Evolutionary conservation across 1,140 invertebrate genomes (phyloP).

Genomic region (Danaus melanippus): DNA sequence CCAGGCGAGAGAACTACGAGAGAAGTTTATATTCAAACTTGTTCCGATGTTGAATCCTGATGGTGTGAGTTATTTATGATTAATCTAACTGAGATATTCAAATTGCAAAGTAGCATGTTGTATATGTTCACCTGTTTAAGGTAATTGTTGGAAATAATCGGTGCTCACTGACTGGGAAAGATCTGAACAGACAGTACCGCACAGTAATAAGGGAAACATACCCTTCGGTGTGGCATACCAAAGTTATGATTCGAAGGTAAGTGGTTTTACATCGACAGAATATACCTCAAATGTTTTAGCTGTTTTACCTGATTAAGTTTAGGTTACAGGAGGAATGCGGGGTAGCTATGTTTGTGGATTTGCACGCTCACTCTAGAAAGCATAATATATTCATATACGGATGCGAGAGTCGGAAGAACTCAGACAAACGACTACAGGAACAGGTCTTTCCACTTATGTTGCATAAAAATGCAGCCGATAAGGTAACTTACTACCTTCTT

Average conservation of each 20-base stretch:
- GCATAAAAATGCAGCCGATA: slow-evolving; percentile 92
- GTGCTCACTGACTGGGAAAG: slow-evolving; percentile 89
- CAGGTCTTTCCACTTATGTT: slow-evolving; percentile 94
- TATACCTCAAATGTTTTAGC: slow-evolving; percentile 4
- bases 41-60: slow-evolving; percentile 97
- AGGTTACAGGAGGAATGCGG: slow-evolving; percentile 93
- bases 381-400: slow-evolving; percentile 98
- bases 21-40: slow-evolving; percentile 96
- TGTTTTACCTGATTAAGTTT: slow-evolving; percentile 21
- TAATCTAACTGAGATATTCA: neutral
- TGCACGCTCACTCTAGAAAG: slow-evolving; percentile 94
- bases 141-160: slow-evolving; percentile 92
- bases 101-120: slow-evolving; percentile 7
- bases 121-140: slow-evolving; percentile 30
- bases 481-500: slow-evolving; percentile 73
- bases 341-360: slow-evolving; percentile 94
- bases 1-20: slow-evolving; percentile 85
- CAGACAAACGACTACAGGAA: slow-evolving; percentile 85
- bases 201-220: slow-evolving; percentile 91
- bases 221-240: slow-evolving; percentile 95
- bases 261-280: neutral
- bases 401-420: slow-evolving; percentile 88
- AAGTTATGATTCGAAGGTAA: slow-evolving; percentile 86
- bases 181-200: slow-evolving; percentile 90
- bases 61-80: slow-evolving; percentile 76